Base-by-base conservation (phyloP, 1,140 invertebrate species). In the Drosophila sechellia region DNA sequence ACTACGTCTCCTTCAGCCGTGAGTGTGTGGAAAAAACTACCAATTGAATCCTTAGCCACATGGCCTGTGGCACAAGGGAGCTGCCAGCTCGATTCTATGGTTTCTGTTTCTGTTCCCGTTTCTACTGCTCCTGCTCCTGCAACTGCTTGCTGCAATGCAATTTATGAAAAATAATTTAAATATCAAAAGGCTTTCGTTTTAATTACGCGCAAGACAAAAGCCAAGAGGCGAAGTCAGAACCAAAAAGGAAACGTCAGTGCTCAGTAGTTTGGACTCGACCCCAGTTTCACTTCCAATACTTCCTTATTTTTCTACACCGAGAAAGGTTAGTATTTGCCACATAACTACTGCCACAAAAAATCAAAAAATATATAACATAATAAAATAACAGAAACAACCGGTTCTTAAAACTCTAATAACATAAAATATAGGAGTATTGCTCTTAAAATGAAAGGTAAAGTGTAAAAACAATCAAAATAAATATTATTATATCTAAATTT, bases 111-210 rank as follows among this genome's bases (percentile, higher is more conserved):
- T 43, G 50, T 6, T 46, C 4, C 12, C 11, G 20, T 13, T 25
- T 6, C 22, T 48, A 22, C 48, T 63, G 17, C 46, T 53, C 37
- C 6, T 46, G 1, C 43, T 43, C 20, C 5, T 22, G 5, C 22
- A 27, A 13, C 42, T 48, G 15, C 48, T 57, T 46, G 53, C 49
- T 20, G 60, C 59, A 79, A 89, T 87, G 84, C 84, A 87, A 87
- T 87, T 87, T 87, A 87, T 87, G 84, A 89, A 87, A 87, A 90
- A 87, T 89, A 87, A 87, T 87, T 87, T 84, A 89, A 87, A 87
- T 87, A 89, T 89, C 84, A 87, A 87, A 87, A 89, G 84, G 84
- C 84, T 87, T 87, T 84, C 84, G 84, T 87, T 87, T 87, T 87
- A 87, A 87, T 87, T 87, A 87, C 84, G 85, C 84, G 68, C 84